Evolutionary conservation across 1,140 invertebrate genomes (phyloP), one percentile per base, ranked within the genome.

Genomic region (Ridgeia piscesae): DNA sequence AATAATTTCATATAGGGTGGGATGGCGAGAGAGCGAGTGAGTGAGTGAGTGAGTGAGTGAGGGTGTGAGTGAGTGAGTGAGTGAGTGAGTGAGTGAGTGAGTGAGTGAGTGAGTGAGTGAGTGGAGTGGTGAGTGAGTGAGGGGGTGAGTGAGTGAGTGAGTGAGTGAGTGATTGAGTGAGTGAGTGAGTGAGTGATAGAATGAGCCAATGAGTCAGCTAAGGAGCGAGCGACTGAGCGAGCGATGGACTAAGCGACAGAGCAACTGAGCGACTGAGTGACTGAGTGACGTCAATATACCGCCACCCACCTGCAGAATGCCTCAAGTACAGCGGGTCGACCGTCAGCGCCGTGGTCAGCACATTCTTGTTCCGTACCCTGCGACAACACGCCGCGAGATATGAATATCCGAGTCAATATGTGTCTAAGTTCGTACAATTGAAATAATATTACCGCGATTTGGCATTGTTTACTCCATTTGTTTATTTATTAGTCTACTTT

Each of bases 281-380:
- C 31, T 31, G n/a, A 33, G n/a, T 33, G 89, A 31, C 11, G 42
- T 6, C 35, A 90, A 33, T 21, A 90, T 90, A 34, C 14, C n/a
- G 21, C 17, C 17, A 34, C 33, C 89, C 31, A 90, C 98, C 98
- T 96, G 99, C 99, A 93, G 98, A 98, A 96, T 99, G 99, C 95
- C 99, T 98, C 14, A 99, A 97, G 96, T 99, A 99, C 2, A 99
- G 96, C 1, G 99, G 99, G 96, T 99, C 99, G 2, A 99, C 99
- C 14, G 99, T 98, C 92, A 99, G 96, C 0, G 99, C 99, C 92
- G 98, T 98, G 4, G 99, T 99, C 89, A 99, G 96, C 93, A 98
- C 97, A 93, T 98, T 98, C 92, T 98, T 94, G 91, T 95, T 94
- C 33, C 91, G 34, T 14, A 92, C 91, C 91, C 91, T 92, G 33